Evolutionary conservation across 1,140 invertebrate species (phyloP).

Genomic region (Holcopasites calliopsidis): DNA sequence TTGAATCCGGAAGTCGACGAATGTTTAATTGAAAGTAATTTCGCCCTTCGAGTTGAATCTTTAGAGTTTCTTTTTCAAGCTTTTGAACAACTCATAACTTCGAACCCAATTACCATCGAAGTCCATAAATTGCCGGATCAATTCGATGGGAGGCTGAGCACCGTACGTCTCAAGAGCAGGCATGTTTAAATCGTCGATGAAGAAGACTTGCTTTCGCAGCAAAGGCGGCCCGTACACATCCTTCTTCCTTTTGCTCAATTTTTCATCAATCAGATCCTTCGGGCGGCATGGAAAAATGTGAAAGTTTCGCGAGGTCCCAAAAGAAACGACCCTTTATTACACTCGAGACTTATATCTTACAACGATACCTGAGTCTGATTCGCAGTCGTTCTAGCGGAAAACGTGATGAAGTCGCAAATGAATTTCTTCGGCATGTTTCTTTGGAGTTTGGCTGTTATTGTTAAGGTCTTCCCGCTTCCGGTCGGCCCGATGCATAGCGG

Average conservation of each 20-base stretch:
- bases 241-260: constrained; percentile 85
- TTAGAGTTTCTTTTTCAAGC: too few relatives aligned
- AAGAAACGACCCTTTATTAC: rapidly evolving
- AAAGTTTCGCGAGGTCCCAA: too few relatives aligned
- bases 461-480: constrained; percentile 90
- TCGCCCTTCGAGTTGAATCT: too few relatives aligned
- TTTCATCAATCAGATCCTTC: constrained; percentile 89
- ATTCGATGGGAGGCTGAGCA: constrained; percentile 86
- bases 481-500: constrained; percentile 89
- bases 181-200: constrained; percentile 89
- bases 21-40: too few relatives aligned
- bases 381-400: constrained; percentile 89
- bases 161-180: constrained; percentile 84
- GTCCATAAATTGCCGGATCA: constrained; percentile 86
- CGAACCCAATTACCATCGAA: constrained; percentile 77
- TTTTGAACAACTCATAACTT: background rate
- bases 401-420: constrained; percentile 87
- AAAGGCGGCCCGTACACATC: constrained; percentile 85
- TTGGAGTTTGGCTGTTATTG: constrained; percentile 84
- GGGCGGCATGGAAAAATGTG: too few relatives aligned
- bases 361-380: constrained; percentile 89
- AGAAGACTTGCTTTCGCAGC: constrained; percentile 83
- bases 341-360: too few relatives aligned
- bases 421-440: constrained; percentile 84
- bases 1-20: too few relatives aligned